Base-by-base conservation (phyloP, 2,113 vertebrate genomes). In the Carassius carassius region DNA sequence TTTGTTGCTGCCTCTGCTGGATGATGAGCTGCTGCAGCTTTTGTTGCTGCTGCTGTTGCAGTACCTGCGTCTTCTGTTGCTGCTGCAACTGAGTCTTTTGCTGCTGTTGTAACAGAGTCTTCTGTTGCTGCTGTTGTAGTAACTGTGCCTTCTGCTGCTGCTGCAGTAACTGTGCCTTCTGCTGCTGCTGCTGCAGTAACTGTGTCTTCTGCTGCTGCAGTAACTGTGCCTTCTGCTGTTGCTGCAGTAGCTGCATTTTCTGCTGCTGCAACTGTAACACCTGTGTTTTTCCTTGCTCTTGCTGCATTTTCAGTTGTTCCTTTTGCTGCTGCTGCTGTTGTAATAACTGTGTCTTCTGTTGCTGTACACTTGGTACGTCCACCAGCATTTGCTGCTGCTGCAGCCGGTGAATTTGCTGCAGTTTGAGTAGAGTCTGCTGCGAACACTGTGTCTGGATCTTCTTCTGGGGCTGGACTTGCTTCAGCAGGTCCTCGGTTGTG, bases 341-440 rank as follows among this genome's bases (percentile, higher is more conserved):
- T 44, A 63, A 86, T 29, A 91, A 62, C 41, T 79, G 84, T 79
- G 78, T 83, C 25, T 85, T 84, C 35, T 87, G 90, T 37, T 86
- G 82, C 44, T 87, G 90, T 37, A 35, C 4, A 3, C 56, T 70
- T 21, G 44, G 44, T 60, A 73, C 74, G 35, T 82, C 82, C 63
- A 92, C 88, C 60, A 73, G 89, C 29, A 86, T 70, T 14, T 80
- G 80, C 82, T 86, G 78, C 78, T 92, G 93, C 72, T 93, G 93
- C 47, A 93, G 88, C 70, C 90, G 89, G 0, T 93, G 93, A 54
- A 93, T 94, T 86, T 93, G 93, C 91, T 94, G 94, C 80, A 94
- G 90, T 74, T 88, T 91, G 56, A 93, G 86, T 75, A 94, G 88
- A 0, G 93, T 95, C 89, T 93, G 93, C 86, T 93, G 92, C 5